These are phyloP conservation scores for Garra rufa DNA, from an alignment of 2,113 vertebrate genomes.

Conservation along the genomic window DNA sequence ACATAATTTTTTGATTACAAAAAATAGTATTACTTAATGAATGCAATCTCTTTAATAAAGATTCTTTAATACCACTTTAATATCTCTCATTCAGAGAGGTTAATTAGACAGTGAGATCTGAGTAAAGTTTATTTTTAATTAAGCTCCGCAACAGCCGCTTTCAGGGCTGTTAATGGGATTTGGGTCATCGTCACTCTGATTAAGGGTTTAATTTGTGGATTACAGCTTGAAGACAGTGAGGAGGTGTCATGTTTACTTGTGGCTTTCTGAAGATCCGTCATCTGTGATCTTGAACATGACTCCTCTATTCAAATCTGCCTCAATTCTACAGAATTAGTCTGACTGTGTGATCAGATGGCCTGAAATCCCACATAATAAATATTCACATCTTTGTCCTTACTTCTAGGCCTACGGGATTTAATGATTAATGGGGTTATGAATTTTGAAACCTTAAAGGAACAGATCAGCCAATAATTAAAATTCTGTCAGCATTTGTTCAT, in stretches of 20 bases:
- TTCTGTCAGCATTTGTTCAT: not conserved
- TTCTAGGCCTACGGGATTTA: not conserved
- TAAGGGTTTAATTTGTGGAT: conserved; percentile 44
- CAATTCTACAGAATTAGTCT: not conserved
- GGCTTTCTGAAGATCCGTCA: conserved; percentile 39
- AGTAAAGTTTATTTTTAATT: conserved; percentile 39
- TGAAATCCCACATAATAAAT: conserved; percentile 22
- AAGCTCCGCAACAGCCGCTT: conserved; percentile 8
- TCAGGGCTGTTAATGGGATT: conserved; percentile 32
- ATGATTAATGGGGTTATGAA: not conserved
- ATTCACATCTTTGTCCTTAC: not conserved
- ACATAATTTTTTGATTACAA: not conserved
- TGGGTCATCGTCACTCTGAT: conserved; percentile 22
- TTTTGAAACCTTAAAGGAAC: not conserved
- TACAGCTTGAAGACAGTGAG: conserved; percentile 10
- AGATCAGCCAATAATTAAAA: not conserved
- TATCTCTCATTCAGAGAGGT: not conserved
- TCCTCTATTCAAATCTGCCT: conserved; percentile 9
- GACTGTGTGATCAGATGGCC: conserved; percentile 29
- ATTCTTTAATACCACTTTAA: not conserved
- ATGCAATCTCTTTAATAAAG: not conserved
- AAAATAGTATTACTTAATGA: not conserved
- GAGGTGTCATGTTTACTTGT: conserved; percentile 34
- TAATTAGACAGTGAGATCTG: conserved; percentile 4
- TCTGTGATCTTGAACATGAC: conserved; percentile 26